A percentile compares a stretch with the other conserved stretches of the same genome.
These are phyloP conservation scores for Colletes collaris DNA, from an alignment of 2,888 invertebrate species.

Conservation along the genomic window DNA sequence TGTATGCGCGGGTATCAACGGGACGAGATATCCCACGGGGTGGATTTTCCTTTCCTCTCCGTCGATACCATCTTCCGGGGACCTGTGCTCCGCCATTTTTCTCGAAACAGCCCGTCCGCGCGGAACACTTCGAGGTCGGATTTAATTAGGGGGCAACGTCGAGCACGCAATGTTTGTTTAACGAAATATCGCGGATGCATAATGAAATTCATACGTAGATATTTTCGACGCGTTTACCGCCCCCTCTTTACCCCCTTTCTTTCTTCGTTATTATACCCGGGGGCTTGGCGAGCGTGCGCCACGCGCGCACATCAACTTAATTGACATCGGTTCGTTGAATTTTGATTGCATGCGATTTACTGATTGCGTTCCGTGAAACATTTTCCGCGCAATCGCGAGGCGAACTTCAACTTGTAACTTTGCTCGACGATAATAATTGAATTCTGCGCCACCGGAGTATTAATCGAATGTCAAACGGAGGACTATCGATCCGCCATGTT, in stretches of 20 bases:
- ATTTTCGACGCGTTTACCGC: slow-evolving; percentile 5
- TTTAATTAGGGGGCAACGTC: slow-evolving; percentile 58
- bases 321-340: slow-evolving; percentile 40
- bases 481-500: no score
- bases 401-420: background rate
- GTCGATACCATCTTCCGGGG: slow-evolving; percentile 25
- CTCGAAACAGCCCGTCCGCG: background rate
- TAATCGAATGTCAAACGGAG: no score
- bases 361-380: slow-evolving; percentile 2
- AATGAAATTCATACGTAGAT: slow-evolving; percentile 50
- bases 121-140: slow-evolving; percentile 40
- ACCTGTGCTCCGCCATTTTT: background rate
- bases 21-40: slow-evolving; percentile 28
- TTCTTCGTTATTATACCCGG: background rate
- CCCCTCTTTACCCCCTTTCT: background rate
- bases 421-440: slow-evolving; percentile 19
- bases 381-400: slow-evolving; percentile 14
- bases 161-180: slow-evolving; percentile 48
- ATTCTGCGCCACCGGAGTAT: background rate
- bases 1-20: slow-evolving; percentile 26
- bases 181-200: slow-evolving; percentile 20
- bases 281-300: slow-evolving; percentile 16
- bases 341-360: slow-evolving; percentile 31
- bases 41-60: slow-evolving; percentile 10
- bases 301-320: slow-evolving; percentile 25